Conservation (phyloP, 2,113 vertebrate species). For the Vidua macroura region DNA sequence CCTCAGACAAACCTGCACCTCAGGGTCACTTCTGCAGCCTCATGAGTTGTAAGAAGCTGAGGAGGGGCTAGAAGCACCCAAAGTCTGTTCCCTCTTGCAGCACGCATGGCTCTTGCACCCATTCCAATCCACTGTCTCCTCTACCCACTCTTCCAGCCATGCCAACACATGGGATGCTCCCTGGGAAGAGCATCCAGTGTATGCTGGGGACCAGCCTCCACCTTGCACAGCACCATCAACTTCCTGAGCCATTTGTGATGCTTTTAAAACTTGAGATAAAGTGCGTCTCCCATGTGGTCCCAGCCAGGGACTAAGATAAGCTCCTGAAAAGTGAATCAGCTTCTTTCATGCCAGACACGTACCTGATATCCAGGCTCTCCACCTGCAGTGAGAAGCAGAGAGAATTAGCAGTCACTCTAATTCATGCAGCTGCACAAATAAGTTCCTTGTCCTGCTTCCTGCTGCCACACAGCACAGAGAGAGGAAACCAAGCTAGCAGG, state of each 20-base stretch:
- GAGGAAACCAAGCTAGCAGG: neutral
- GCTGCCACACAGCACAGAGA: neutral
- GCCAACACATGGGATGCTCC: rapidly evolving
- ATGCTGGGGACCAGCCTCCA: neutral
- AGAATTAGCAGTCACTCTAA: slow-evolving; percentile 47
- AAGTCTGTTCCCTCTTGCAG: neutral
- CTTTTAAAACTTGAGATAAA: slow-evolving; percentile 8
- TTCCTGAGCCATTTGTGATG: neutral
- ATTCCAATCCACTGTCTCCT: neutral
- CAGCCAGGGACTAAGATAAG: slow-evolving; percentile 35
- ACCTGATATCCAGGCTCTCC: slow-evolving; percentile 64
- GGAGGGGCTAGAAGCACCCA: neutral
- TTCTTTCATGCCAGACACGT: slow-evolving; percentile 26
- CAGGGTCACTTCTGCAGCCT: neutral
- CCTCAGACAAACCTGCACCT: neutral
- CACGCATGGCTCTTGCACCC: rapidly evolving
- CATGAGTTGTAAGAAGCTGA: neutral
- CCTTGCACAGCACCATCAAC: neutral
- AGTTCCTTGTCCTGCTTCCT: neutral
- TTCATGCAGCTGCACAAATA: neutral
- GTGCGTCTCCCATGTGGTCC: neutral
- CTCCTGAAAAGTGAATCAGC: neutral
- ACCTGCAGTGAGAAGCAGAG: slow-evolving; percentile 63
- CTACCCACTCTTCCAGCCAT: neutral
- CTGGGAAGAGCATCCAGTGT: neutral